phyloP scores from a whole-genome alignment of 1,140 invertebrate species.

The Brachionus rubens region DNA sequence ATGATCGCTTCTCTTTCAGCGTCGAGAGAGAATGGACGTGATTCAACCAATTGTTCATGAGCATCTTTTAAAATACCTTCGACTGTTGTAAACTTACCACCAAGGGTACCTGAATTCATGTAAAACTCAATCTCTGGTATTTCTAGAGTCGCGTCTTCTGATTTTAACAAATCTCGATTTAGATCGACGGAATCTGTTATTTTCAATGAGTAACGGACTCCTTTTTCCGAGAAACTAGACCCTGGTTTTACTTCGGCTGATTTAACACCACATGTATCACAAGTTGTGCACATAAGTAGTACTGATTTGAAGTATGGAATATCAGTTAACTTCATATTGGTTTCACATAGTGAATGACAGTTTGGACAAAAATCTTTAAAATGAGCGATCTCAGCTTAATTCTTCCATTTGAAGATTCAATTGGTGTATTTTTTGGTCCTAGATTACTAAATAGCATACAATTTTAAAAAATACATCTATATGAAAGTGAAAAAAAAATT shows the following conservation, averaged over 20 bases:
- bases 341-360: constrained; percentile 76
- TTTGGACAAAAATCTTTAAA: constrained; percentile 83
- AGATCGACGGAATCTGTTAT: constrained; percentile 75
- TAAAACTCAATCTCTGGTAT: constrained; percentile 88
- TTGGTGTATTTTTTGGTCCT: too few species aligned
- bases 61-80: constrained; percentile 70
- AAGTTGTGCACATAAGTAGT: constrained; percentile 91
- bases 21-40: constrained; percentile 49
- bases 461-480: too few species aligned
- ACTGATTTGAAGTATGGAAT: constrained; percentile 95
- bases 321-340: constrained; percentile 87
- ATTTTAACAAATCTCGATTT: constrained; percentile 87
- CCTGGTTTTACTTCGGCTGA: constrained; percentile 95
- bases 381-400: too few species aligned
- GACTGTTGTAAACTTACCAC: constrained; percentile 89
- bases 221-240: constrained; percentile 78
- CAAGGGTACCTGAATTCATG: constrained; percentile 76
- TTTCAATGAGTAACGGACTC: constrained; percentile 73
- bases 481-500: too few species aligned
- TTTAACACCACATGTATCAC: constrained; percentile 81
- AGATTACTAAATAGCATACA: too few species aligned
- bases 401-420: too few species aligned
- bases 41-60: constrained; percentile 53
- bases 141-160: constrained; percentile 79
- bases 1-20: background rate